Base-by-base conservation (phyloP, 1,140 invertebrate genomes). In the Sminthurides bifidus region DNA sequence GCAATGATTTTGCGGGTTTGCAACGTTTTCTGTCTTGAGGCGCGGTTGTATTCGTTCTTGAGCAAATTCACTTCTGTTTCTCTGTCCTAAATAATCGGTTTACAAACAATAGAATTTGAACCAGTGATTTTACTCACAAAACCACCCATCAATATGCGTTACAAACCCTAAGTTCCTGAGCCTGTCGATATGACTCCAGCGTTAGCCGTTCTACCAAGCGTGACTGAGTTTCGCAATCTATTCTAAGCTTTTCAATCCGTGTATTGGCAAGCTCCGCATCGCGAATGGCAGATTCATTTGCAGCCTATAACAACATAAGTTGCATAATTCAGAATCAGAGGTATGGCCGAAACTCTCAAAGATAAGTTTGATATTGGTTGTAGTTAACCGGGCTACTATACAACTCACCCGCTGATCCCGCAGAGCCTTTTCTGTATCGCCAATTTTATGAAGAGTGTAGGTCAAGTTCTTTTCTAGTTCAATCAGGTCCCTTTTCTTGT, bases 221-320 rank as follows among this genome's bases (percentile, higher is more conserved):
- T 50, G 54, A 21, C 29, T 45, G 26, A 29, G 14, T 14, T 54
- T 52, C 46, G 19, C 23, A 54, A 52, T 56, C 52, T 43, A n/a
- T 6, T 38, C 37, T 37, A 31, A 40, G 27, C 52, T 53, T 50
- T 21, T 38, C 38, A 15, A 40, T 56, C 4, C 46, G 53, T 15
- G 5, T 30, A 10, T 21, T 30, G 2, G 48, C 26, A 23, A 57
- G 14, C 3, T 57, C 55, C 12, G 27, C 23, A 15, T 57, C 55
- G 14, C 46, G 46, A 14, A 8, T 8, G 6, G 30, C 51, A 37
- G 33, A n/a, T 30, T 52, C 37, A 26, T 53, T 57, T 29, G 46
- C 15, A 19, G 51, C 1, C 54, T 57, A 12, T n/a, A 51, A 49
- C 8, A 44, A 49, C 6, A 17, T 15, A 38, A 45, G 30, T 37